These are phyloP conservation scores for Gymnoscopelus braueri DNA, from an alignment of 2,797 vertebrate genomes.

Conservation along the genomic window DNA sequence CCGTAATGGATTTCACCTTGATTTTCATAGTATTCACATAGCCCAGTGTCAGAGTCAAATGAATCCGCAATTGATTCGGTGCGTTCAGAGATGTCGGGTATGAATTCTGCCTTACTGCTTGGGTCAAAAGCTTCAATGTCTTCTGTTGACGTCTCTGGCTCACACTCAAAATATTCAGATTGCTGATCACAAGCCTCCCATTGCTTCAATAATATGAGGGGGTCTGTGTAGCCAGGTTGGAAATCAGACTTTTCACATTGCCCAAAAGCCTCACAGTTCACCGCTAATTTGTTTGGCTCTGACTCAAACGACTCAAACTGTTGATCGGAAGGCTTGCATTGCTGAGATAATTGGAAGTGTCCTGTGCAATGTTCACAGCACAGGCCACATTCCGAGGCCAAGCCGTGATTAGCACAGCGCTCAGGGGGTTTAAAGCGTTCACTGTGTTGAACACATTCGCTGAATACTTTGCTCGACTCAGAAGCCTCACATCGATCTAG, in stretches of 20 bases:
- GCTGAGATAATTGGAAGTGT: conserved; percentile 66
- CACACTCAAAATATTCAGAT: conserved; percentile 50
- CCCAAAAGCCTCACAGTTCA: conserved; percentile 50
- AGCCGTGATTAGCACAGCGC: conserved; percentile 69
- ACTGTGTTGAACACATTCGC: conserved; percentile 64
- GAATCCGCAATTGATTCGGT: conserved; percentile 30
- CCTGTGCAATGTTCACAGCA: conserved; percentile 65
- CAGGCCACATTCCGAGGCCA: conserved; percentile 54
- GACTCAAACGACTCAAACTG: conserved; percentile 55
- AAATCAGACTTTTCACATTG: conserved; percentile 48
- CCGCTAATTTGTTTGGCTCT: conserved; percentile 55
- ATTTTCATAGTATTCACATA: conserved; percentile 45
- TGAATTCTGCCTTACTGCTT: conserved; percentile 30
- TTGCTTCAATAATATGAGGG: conserved; percentile 35
- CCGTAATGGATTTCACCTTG: conserved; percentile 27
- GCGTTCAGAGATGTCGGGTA: conserved; percentile 30
- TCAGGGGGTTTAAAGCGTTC: conserved; percentile 68
- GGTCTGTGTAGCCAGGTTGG: conserved; percentile 29
- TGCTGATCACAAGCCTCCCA: conserved; percentile 41
- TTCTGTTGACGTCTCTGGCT: conserved; percentile 61
- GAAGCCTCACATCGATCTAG: conserved; percentile 45
- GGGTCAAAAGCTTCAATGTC: conserved; percentile 56
- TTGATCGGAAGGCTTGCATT: conserved; percentile 60
- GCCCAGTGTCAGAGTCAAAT: conserved; percentile 29
- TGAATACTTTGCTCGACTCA: conserved; percentile 62